A percentile compares a stretch with the other conserved stretches of the same genome.
Conservation (phyloP, 2,888 invertebrate genomes). For the Pinctada fucata region DNA sequence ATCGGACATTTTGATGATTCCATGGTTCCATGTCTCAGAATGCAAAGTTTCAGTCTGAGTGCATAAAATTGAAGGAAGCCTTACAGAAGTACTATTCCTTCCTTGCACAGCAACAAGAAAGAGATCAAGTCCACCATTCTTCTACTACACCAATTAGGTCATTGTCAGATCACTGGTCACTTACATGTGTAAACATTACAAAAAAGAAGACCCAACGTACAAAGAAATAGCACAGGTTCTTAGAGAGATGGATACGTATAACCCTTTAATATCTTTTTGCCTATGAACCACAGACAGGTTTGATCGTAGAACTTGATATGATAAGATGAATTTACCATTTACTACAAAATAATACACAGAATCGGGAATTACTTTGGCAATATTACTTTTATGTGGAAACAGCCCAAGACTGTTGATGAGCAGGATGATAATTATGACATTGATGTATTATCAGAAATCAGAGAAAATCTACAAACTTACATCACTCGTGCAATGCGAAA, state of each 20-base stretch:
- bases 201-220: not conserved
- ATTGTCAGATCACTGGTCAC: not conserved
- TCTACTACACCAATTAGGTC: not conserved
- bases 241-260: not conserved
- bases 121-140: not conserved
- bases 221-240: not conserved
- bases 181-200: not conserved
- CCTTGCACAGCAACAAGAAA: not conserved
- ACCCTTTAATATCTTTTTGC: constrained; percentile 4
- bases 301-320: constrained; percentile 16
- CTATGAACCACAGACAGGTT: constrained; percentile 26
- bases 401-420: not conserved
- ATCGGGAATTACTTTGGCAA: constrained; percentile 30
- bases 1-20: too few species aligned
- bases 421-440: not conserved
- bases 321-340: constrained; percentile 17
- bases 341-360: constrained; percentile 1
- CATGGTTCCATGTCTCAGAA: too few species aligned
- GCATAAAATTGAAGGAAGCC: not conserved
- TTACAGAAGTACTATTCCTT: not conserved
- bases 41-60: too few species aligned
- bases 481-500: constrained; percentile 33
- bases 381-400: constrained; percentile 19
- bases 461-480: constrained; percentile 12
- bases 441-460: constrained; percentile 2